phyloP scores from a whole-genome alignment of 2,113 vertebrate species.

The Urocolius indicus region DNA sequence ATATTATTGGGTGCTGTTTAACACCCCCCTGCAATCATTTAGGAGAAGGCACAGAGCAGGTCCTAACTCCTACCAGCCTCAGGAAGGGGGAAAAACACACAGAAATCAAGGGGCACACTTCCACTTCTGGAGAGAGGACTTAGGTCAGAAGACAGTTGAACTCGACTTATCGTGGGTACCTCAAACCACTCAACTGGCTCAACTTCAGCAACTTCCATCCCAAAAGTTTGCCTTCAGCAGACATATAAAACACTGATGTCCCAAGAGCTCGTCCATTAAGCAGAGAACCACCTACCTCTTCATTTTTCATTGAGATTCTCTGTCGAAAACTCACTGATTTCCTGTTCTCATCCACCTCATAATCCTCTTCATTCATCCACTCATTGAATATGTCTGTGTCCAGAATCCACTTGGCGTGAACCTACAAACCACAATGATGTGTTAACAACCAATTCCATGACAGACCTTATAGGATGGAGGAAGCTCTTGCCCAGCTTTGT shows the following conservation, averaged over 20 bases:
- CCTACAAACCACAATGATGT: constrained; percentile 70
- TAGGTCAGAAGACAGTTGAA: background rate
- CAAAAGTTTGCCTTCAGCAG: background rate
- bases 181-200: background rate
- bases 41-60: background rate
- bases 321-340: constrained; percentile 89
- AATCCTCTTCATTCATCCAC: constrained; percentile 99
- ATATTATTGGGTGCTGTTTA: background rate
- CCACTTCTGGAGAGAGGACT: background rate
- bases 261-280: background rate
- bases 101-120: background rate
- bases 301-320: constrained; percentile 90
- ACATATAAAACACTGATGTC: rapidly evolving
- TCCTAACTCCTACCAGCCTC: background rate
- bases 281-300: constrained; percentile 83
- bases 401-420: constrained; percentile 93
- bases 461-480: rapidly evolving
- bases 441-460: rapidly evolving
- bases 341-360: constrained; percentile 94
- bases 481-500: background rate
- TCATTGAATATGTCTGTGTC: constrained; percentile 96
- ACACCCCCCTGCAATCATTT: rapidly evolving
- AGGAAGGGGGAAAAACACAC: rapidly evolving
- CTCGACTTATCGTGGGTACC: background rate
- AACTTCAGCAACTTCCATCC: background rate